phyloP scores from a whole-genome alignment of 2,888 invertebrate genomes.

The Leucozona laternaria region DNA sequence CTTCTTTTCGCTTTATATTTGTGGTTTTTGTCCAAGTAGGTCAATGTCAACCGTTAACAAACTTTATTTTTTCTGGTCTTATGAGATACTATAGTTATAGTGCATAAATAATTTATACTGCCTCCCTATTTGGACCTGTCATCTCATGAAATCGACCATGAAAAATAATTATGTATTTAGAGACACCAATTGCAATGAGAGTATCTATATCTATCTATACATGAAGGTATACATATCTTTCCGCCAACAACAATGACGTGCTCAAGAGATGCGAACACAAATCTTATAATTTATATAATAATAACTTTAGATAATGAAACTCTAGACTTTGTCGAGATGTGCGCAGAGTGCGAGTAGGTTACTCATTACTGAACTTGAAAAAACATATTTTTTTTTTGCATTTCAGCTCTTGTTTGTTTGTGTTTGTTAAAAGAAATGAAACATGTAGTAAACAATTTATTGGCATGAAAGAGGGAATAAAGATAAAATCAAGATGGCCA shows the following conservation, averaged over 20 bases:
- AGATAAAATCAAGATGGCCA: too few relatives aligned
- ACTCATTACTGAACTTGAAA: not conserved
- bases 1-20: conserved; percentile 11
- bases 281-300: not conserved
- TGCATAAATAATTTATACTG: conserved; percentile 23
- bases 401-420: too few relatives aligned
- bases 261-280: not conserved
- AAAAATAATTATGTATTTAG: conserved; percentile 36
- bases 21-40: conserved; percentile 36
- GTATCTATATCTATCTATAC: not conserved
- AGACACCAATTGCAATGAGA: conserved; percentile 32
- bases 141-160: conserved; percentile 43
- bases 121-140: conserved; percentile 6
- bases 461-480: too few relatives aligned
- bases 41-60: conserved; percentile 56
- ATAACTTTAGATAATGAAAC: conserved; percentile 3
- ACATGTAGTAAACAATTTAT: too few relatives aligned
- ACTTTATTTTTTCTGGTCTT: conserved; percentile 24
- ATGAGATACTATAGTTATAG: conserved; percentile 26
- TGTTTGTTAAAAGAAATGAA: too few relatives aligned
- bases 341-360: not conserved
- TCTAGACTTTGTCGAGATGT: not conserved
- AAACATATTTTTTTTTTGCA: too few relatives aligned
- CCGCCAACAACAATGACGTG: not conserved
- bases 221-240: not conserved